Base-by-base conservation (phyloP, 2,888 invertebrate genomes). In the Synanthedon myopaeformis region DNA sequence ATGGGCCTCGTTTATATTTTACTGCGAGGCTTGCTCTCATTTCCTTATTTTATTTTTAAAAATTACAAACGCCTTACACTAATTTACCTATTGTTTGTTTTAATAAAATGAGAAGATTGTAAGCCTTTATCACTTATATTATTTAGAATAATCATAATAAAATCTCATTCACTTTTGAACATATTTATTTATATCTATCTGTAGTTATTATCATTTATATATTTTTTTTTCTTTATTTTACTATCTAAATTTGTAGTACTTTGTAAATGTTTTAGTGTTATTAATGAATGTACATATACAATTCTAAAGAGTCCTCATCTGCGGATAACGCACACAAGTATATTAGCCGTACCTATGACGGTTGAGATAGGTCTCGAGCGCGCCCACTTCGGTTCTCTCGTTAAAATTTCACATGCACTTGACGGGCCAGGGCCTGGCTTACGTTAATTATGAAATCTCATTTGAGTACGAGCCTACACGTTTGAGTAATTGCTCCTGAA, bases 401-500 rank as follows among this genome's bases (percentile, higher is more conserved):
- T 86, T 84, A 85, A 85, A 86, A 80, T 84, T 85, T 85, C 83
- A 85, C 82, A 84, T 85, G 82, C 83, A 80, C 84, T 83, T 85
- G 86, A 85, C 84, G 81, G 77, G 72, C 74, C 74, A 76, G 75
- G 35, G 76, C 79, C 79, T 78, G 79, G 79, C 79, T 82, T 79
- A 79, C 85, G 81, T 86, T 86, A 86, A 86, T 86, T 86, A 86
- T 85, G 81, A 83, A 85, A 84, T 82, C 82, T 82, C 84, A 84
- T 84, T 83, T 82, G 76, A 76, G 75, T 78, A 76, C 72, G 77
- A 76, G 75, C 80, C 77, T 76, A 74, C 74, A 73, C 78, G 77
- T 80, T 81, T 82, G 81, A 82, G 79, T 83, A 82, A 83, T 79
- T 74, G 70, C 74, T 70, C 69, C 76, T 74, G 74, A 77, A 83